Percentiles rank a stretch among this genome's conserved stretches.
These are phyloP conservation scores for Gambusia yucatana DNA, from an alignment of 2,797 vertebrate species.

Conservation along the genomic window DNA sequence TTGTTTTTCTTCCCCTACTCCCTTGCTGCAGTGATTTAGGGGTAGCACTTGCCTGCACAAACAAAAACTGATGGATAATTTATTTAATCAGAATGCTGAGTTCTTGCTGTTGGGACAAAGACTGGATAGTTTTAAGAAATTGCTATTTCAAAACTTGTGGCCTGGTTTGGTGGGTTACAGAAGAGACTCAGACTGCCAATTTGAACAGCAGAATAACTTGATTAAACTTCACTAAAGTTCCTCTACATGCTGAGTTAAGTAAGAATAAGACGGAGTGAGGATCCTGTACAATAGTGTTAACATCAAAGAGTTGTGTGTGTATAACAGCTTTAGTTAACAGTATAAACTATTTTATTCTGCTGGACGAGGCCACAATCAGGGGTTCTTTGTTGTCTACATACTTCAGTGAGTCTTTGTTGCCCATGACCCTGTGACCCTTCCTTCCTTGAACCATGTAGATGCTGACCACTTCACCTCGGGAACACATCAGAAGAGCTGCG, in stretches of 20 bases:
- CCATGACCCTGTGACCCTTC: neutral
- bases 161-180: neutral
- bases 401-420: neutral
- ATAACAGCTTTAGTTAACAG: neutral
- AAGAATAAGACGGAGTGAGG: neutral
- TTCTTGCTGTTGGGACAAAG: neutral
- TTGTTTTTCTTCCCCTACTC: conserved; percentile 14
- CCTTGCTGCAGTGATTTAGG: conserved; percentile 25
- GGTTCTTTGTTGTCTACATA: neutral
- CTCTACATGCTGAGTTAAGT: neutral
- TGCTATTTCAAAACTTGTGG: neutral
- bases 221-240: neutral
- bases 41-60: conserved; percentile 4
- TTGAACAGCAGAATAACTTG: neutral
- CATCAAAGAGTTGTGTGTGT: neutral
- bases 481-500: neutral
- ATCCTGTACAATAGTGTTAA: neutral
- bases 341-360: neutral
- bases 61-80: neutral
- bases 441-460: neutral
- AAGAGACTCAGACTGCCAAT: neutral
- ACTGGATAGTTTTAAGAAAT: neutral
- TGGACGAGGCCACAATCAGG: neutral
- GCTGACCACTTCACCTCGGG: neutral
- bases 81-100: neutral